Evolutionary conservation across 1,140 invertebrate species (phyloP).

Genomic region (Aphaenogaster floridana): DNA sequence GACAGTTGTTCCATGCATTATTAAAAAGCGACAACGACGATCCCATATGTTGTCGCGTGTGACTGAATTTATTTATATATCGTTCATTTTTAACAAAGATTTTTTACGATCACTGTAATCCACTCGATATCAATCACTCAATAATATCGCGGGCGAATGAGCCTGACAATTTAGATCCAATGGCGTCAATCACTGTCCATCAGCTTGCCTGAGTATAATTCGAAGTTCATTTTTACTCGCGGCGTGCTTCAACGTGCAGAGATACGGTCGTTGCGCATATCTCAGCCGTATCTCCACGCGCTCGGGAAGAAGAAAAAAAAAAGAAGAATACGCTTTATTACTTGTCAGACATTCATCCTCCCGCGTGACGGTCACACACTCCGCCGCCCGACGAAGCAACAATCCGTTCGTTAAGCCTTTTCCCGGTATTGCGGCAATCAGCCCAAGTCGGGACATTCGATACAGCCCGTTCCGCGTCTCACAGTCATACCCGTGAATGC

Average conservation of each 20-base stretch:
- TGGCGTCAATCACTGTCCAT: constrained; percentile 60
- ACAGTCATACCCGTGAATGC: constrained; percentile 54
- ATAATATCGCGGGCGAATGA: constrained; percentile 16
- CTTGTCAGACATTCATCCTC: constrained; percentile 74
- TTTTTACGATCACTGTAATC: constrained; percentile 20
- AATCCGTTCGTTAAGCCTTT: constrained; percentile 77
- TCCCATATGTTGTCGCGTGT: neutral
- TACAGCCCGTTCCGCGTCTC: constrained; percentile 68
- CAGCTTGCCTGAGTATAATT: constrained; percentile 11
- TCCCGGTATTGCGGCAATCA: constrained; percentile 75
- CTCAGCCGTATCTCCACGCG: constrained; percentile 2
- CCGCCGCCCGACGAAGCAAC: constrained; percentile 67
- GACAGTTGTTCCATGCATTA: neutral
- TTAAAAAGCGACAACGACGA: neutral
- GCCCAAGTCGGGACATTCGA: constrained; percentile 72
- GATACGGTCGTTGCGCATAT: constrained; percentile 31
- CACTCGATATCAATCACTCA: constrained; percentile 52
- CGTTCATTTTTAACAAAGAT: constrained; percentile 24
- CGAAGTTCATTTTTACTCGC: constrained; percentile 8
- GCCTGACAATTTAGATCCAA: constrained; percentile 51
- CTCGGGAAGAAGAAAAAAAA: neutral
- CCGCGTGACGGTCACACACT: constrained; percentile 65
- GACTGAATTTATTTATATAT: constrained; percentile 9
- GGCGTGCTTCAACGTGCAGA: constrained; percentile 18
- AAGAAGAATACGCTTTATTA: constrained; percentile 58